Evolutionary conservation across 2,888 invertebrate genomes (phyloP).

Genomic region (Drosophila mimica): DNA sequence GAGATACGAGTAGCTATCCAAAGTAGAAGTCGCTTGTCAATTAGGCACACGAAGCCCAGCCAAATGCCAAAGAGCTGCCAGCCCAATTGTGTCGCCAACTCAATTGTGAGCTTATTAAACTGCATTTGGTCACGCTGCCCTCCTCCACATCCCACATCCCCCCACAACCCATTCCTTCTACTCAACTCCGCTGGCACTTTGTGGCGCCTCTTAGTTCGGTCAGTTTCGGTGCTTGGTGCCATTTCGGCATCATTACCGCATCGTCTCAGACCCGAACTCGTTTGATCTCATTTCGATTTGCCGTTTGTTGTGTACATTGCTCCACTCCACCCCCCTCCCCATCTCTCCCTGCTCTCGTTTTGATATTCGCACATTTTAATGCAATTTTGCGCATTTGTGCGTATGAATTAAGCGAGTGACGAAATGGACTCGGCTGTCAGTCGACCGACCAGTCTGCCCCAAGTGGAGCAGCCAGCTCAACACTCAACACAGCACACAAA

Average conservation of each 20-base stretch:
- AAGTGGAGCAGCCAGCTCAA: slow-evolving; percentile 67
- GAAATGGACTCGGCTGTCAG: slow-evolving; percentile 56
- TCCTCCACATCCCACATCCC: background rate
- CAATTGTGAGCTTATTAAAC: slow-evolving; percentile 72
- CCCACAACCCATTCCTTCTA: too few species aligned
- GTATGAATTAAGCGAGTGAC: slow-evolving; percentile 76
- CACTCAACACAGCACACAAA: slow-evolving; percentile 30
- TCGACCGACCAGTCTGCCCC: slow-evolving; percentile 17
- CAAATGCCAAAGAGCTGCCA: slow-evolving; percentile 64
- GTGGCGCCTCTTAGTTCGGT: slow-evolving; percentile 30
- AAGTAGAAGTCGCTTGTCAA: slow-evolving; percentile 62
- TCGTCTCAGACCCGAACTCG: slow-evolving; percentile 53
- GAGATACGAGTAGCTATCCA: slow-evolving; percentile 6
- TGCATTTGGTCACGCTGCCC: slow-evolving; percentile 67
- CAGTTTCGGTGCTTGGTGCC: slow-evolving; percentile 34
- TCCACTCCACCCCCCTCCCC: background rate
- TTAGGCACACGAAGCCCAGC: slow-evolving; percentile 55
- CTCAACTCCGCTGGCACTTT: background rate
- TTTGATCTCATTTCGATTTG: slow-evolving; percentile 72
- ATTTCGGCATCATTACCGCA: slow-evolving; percentile 81
- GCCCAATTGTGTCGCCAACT: slow-evolving; percentile 73
- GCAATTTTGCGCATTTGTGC: slow-evolving; percentile 79
- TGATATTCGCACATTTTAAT: slow-evolving; percentile 79
- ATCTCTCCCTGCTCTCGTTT: slow-evolving; percentile 3
- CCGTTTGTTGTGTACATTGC: slow-evolving; percentile 12